Percentiles rank a stretch among this genome's conserved stretches.
phyloP scores from a whole-genome alignment of 1,140 invertebrate genomes.

The Telenomus remus region DNA sequence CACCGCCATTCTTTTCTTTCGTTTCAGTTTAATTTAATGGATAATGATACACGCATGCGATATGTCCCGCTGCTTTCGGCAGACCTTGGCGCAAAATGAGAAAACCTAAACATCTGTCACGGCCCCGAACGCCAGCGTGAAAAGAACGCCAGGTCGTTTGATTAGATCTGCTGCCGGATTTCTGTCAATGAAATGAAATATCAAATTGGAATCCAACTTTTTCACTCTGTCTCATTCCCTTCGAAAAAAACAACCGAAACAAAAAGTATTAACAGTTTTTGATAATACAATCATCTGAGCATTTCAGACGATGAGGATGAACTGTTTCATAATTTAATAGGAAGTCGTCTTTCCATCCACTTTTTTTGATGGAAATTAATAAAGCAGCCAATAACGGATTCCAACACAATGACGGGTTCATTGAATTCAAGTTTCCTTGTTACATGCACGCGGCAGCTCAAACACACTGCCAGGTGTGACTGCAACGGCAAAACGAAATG shows the following conservation, averaged over 20 bases:
- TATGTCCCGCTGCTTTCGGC: constrained; percentile 40
- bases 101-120: constrained; percentile 54
- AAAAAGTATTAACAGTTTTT: constrained; percentile 1
- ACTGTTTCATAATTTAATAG: constrained; percentile 28
- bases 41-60: constrained; percentile 47
- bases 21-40: constrained; percentile 44
- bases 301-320: not conserved
- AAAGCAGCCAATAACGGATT: constrained; percentile 37
- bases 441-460: constrained; percentile 10
- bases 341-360: not conserved
- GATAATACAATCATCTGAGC: no score
- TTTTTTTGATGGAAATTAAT: constrained; percentile 21
- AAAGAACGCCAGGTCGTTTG: constrained; percentile 44
- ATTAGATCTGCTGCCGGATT: constrained; percentile 27
- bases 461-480: constrained; percentile 28
- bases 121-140: constrained; percentile 25
- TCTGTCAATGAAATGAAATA: constrained; percentile 41
- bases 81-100: constrained; percentile 44
- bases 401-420: constrained; percentile 33
- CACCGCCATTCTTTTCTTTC: constrained; percentile 9
- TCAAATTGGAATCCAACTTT: constrained; percentile 29
- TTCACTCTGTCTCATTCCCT: not conserved
- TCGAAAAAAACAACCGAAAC: constrained; percentile 30
- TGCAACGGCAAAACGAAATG: constrained; percentile 38
- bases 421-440: constrained; percentile 42